Evolutionary conservation across 2,113 vertebrate genomes (phyloP), one percentile per base, ranked within the genome.

Genomic region (Calyptomena viridis): DNA sequence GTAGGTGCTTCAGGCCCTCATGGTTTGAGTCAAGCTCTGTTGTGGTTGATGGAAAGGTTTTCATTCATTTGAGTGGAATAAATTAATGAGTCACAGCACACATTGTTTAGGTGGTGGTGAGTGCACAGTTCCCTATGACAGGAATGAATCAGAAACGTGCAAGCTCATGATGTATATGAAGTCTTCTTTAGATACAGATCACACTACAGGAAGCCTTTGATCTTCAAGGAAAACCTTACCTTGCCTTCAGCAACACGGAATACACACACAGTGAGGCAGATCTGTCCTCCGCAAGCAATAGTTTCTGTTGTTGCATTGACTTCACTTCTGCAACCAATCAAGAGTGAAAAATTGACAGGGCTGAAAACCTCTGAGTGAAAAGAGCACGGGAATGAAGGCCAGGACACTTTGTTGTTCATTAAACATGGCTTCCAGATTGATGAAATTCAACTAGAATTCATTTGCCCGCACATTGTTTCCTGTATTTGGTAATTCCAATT

Each of bases 111-210:
- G 31, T 3, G 28, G n/a, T 31, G 55, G 59, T 52, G 78, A 89
- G 37, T 16, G 42, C 21, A n/a, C n/a, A 77, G 71, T 9, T 94
- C 63, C 72, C 24, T 22, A 30, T 30, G 27, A 77, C 12, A 55
- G 78, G 46, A 77, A 80, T 71, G 50, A 94, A 93, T 80, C 76
- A 94, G 91, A 80, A 95, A 93, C 42, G 37, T 85, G 55, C 46
- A 76, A 53, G 84, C 46, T 87, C 35, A 91, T 75, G 40, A 63
- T 59, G 50, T 19, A 9, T 22, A 93, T 53, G 7, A 91, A 87
- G 55, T 20, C 40, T 76, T 73, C 67, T 84, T 66, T n/a, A 88
- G 75, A 80, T 67, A 95, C 23, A 4, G 4, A 77, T 83, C 1
- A 0, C 33, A 33, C 33, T 83, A 50, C 67, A 80, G 84, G 71